Conservation (phyloP, 2,888 invertebrate genomes). For the Pristionchus arcanus region DNA sequence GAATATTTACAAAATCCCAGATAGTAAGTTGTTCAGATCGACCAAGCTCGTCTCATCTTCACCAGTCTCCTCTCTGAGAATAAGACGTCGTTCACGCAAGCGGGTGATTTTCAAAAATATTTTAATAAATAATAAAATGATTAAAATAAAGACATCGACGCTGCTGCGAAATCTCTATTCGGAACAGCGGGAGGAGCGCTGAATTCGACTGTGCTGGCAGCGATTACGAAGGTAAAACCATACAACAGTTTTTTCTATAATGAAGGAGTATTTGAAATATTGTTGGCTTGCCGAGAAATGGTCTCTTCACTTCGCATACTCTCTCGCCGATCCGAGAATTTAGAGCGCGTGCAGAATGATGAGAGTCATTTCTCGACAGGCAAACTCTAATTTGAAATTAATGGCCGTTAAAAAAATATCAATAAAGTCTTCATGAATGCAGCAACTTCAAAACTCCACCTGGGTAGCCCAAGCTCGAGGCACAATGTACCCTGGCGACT, state of each 20-base stretch:
- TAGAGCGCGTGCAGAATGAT: no score
- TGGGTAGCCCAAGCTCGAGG: constrained; percentile 36
- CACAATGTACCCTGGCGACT: constrained; percentile 23
- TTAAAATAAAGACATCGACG: constrained; percentile 32
- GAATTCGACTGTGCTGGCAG: background rate
- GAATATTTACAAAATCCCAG: background rate
- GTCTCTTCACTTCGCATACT: no score
- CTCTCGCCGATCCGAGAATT: no score
- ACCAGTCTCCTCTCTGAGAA: constrained; percentile 6
- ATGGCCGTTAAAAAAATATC: no score
- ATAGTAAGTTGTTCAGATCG: background rate
- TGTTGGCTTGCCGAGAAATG: no score
- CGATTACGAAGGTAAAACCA: background rate
- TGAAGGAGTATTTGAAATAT: no score
- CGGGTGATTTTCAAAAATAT: background rate
- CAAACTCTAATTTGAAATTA: no score
- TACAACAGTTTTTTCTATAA: background rate
- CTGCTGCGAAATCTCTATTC: constrained; percentile 24
- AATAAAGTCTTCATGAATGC: background rate
- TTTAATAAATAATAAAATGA: background rate
- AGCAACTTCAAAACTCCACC: constrained; percentile 41
- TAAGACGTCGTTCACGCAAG: constrained; percentile 46
- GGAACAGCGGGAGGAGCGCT: constrained; percentile 42
- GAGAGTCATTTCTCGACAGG: no score
- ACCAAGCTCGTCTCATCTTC: constrained; percentile 46